phyloP scores from a whole-genome alignment of 2,888 invertebrate species.

The Trachelus tabidus region DNA sequence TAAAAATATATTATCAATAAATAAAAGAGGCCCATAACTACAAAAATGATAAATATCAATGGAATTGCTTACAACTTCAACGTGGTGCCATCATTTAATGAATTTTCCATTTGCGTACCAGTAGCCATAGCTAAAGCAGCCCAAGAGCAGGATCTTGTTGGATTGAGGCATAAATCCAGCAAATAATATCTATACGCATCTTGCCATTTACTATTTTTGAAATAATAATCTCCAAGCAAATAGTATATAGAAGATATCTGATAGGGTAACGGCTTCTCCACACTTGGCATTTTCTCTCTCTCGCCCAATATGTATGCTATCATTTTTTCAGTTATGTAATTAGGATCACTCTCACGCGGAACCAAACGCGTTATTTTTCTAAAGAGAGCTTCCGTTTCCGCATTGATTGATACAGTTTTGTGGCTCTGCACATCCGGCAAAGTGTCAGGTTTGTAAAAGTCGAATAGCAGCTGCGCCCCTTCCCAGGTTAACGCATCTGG shows the following conservation, averaged over 20 bases:
- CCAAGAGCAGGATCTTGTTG: conserved; percentile 89
- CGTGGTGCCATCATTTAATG: conserved; percentile 70
- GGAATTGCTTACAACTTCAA: conserved; percentile 72
- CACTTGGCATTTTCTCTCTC: conserved; percentile 69
- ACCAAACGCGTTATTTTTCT: conserved; percentile 77
- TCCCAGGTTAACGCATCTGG: conserved; percentile 75
- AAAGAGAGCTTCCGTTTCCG: conserved; percentile 82
- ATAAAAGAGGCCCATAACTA: conserved; percentile 51
- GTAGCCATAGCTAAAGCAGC: conserved; percentile 88
- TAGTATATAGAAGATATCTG: conserved; percentile 84
- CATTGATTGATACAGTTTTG: conserved; percentile 80
- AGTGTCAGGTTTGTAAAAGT: conserved; percentile 82
- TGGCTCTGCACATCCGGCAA: conserved; percentile 86
- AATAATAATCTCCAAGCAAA: conserved; percentile 91
- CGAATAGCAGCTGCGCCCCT: conserved; percentile 79
- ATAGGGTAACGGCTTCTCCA: conserved; percentile 70
- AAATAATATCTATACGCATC: conserved; percentile 85
- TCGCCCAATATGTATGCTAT: conserved; percentile 77
- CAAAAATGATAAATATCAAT: conserved; percentile 55
- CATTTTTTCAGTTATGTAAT: conserved; percentile 72
- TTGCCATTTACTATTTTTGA: conserved; percentile 84
- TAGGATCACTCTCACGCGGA: conserved; percentile 77
- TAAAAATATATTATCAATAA: conserved; percentile 25
- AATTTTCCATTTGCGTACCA: conserved; percentile 81
- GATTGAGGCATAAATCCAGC: conserved; percentile 85